These are phyloP conservation scores for Phalacrocorax pelagicus DNA, from an alignment of 2,113 vertebrate species.

Conservation along the genomic window DNA sequence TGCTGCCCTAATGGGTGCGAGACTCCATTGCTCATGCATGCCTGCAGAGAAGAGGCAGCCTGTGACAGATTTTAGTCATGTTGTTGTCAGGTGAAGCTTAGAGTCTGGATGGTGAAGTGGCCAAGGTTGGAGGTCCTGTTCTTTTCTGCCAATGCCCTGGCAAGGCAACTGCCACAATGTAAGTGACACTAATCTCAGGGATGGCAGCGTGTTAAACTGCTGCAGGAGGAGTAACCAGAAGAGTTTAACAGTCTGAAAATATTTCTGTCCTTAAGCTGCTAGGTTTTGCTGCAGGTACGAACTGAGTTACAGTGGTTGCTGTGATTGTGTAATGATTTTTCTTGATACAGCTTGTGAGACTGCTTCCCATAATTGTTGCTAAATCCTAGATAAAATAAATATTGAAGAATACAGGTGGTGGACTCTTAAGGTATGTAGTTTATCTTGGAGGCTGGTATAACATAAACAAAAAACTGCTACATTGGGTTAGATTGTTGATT, in stretches of 20 bases:
- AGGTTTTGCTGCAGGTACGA: background rate
- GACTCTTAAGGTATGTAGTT: background rate
- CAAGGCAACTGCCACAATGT: background rate
- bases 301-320: background rate
- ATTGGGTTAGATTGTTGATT: background rate
- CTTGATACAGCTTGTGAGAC: background rate
- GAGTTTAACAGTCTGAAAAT: background rate
- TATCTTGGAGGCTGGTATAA: background rate
- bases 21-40: accelerated
- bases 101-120: background rate
- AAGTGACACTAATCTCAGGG: background rate
- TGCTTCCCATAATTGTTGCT: background rate
- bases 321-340: background rate
- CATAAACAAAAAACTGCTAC: background rate
- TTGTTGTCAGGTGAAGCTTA: background rate
- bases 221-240: background rate
- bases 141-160: background rate
- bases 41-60: background rate
- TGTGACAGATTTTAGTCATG: background rate
- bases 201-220: background rate
- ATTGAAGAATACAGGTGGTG: background rate
- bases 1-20: background rate
- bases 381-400: background rate
- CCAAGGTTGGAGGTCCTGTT: background rate
- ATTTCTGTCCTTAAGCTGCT: background rate